These are phyloP conservation scores for Gadus chalcogrammus DNA, from an alignment of 2,113 vertebrate genomes.

Conservation along the genomic window DNA sequence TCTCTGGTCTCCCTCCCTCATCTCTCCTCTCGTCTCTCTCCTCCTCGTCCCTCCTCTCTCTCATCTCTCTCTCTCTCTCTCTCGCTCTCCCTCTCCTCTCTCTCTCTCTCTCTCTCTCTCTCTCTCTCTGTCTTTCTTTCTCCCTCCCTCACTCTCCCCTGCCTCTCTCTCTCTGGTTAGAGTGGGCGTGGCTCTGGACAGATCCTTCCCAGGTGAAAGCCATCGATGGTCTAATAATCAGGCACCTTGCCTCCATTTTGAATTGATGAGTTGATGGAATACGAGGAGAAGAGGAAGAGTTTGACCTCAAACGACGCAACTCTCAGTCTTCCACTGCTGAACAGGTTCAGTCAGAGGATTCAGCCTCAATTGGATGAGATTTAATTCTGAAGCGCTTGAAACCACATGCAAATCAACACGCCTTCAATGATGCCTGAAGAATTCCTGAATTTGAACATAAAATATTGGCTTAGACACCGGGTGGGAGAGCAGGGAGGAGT, in stretches of 20 bases:
- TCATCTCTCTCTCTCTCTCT: too few species aligned
- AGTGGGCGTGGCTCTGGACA: conserved; percentile 39
- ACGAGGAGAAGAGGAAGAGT: too few species aligned
- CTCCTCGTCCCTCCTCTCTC: too few species aligned
- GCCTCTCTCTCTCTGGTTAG: neutral
- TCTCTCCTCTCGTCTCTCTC: too few species aligned
- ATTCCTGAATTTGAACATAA: conserved; percentile 24
- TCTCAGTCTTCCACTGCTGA: conserved; percentile 14
- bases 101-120: neutral
- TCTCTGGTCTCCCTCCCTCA: too few species aligned
- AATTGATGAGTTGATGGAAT: conserved; percentile 66
- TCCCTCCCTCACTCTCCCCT: neutral
- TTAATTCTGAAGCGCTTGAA: too few species aligned
- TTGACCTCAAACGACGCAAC: conserved; percentile 37
- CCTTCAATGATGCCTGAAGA: conserved; percentile 30
- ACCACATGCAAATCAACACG: neutral
- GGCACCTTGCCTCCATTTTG: conserved; percentile 66
- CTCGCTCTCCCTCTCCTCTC: too few species aligned
- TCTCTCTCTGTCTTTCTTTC: neutral
- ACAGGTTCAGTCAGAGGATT: conserved; percentile 14
- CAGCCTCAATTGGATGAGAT: too few species aligned
- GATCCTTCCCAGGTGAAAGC: conserved; percentile 58
- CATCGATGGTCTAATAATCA: conserved; percentile 65
- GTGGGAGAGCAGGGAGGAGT: neutral
- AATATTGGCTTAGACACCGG: conserved; percentile 3